phyloP scores from a whole-genome alignment of 2,888 invertebrate genomes.

The Monoplex corrugatus region DNA sequence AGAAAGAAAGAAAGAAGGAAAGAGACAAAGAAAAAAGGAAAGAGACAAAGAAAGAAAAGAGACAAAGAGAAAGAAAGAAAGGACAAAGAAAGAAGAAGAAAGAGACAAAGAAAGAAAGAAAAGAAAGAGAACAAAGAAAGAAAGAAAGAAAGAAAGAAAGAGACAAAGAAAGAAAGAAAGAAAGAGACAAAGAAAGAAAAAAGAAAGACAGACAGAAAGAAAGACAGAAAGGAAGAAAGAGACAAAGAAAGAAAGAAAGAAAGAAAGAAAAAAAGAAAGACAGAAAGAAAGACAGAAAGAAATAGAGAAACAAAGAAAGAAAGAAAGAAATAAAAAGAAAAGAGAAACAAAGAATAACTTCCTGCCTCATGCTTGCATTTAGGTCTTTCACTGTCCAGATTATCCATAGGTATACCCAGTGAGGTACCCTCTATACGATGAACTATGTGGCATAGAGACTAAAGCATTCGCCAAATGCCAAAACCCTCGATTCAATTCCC shows the following conservation, averaged over 20 bases:
- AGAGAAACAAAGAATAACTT: not conserved
- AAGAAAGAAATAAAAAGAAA: not conserved
- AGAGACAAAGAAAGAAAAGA: not conserved
- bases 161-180: not conserved
- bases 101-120: not conserved
- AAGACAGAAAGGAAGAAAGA: not conserved
- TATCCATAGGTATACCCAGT: too few relatives aligned
- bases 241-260: not conserved
- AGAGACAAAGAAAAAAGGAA: not conserved
- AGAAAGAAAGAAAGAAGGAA: not conserved
- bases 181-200: not conserved
- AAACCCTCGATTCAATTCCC: too few relatives aligned
- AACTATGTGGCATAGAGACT: too few relatives aligned
- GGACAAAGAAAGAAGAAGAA: not conserved
- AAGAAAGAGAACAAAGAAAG: not conserved
- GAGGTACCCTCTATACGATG: too few relatives aligned
- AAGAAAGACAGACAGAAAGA: not conserved
- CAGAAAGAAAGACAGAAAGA: not conserved
- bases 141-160: not conserved
- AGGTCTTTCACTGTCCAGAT: too few relatives aligned
- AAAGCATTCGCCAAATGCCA: too few relatives aligned
- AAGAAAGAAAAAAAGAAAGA: not conserved
- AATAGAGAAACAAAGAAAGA: not conserved
- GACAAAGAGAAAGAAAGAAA: not conserved
- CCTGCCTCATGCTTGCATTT: too few relatives aligned